Base-by-base conservation (phyloP, 1,140 invertebrate species). In the Drepana arcuata region DNA sequence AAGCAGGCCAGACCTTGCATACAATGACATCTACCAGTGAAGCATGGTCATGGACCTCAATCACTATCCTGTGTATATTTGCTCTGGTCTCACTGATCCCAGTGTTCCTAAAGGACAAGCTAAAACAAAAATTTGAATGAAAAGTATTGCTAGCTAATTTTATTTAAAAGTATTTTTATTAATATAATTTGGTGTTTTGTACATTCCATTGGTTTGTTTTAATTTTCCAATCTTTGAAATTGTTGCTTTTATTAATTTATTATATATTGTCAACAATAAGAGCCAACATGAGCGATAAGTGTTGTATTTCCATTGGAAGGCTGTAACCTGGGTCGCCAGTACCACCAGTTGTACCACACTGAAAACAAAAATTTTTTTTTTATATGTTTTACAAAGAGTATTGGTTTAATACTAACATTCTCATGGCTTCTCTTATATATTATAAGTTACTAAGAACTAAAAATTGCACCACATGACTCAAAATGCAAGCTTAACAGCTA, bases 1-100 rank as follows among this genome's bases (percentile, higher is more conserved):
- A 99, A 86, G 96, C 96, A 24, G 98, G 98, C 11, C 96, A 95
- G 62, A 99, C 97, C 0, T 83, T 99, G 11, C 93, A 99, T 49
- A 90, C 95, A 43, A 86, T 99, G 65, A 94, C 95, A 2, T 95
- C 94, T 4, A 95, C 95, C 0, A 90, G 90, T 53, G 94, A 95
- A 55, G 91, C 95, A 2, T 92, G 97, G 82, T 97, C 96, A 0
- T 95, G 92, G 90, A 92, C 87, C 5, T 97, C 95, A 14, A 85
- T 99, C 14, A 75, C 89, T 3, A 74, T 96, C 5, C 83, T 99
- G 1, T 88, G 85, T 24, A 45, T 91, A 2, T 93, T 96, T 73
- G 93, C 93, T 15, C 41, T 93, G 3, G 51, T 99, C 0, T 96
- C 97, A 4, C 71, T 99, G 23, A 66, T 98, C 41, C 98, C 98